Evolutionary conservation across 2,888 invertebrate genomes (phyloP).

Genomic region (Petrolisthes manimaculis): DNA sequence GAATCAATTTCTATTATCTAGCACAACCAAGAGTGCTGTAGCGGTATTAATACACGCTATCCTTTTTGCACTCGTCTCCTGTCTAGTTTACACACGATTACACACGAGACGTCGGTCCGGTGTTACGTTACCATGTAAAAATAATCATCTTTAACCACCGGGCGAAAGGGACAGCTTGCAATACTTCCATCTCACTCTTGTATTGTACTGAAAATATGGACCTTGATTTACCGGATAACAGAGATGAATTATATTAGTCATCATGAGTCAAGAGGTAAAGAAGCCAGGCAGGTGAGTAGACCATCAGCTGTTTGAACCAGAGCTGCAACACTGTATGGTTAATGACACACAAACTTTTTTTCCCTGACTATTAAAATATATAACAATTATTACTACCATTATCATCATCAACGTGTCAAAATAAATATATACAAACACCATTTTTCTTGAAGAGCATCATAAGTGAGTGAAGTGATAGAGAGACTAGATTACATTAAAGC

Average conservation of each 20-base stretch:
- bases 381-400: conserved; percentile 19
- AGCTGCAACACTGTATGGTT: not conserved
- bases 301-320: not conserved
- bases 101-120: no score
- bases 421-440: conserved; percentile 45
- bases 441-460: not conserved
- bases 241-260: no score
- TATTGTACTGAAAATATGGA: not conserved
- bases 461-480: conserved; percentile 14
- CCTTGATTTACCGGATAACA: not conserved
- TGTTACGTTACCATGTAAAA: no score
- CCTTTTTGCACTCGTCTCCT: no score
- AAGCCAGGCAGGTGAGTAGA: not conserved
- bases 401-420: conserved; percentile 19
- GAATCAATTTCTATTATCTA: no score
- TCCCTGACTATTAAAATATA: conserved; percentile 30
- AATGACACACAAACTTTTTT: not conserved
- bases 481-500: conserved; percentile 52
- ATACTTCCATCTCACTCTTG: no score
- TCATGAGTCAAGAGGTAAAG: no score
- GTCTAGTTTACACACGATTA: no score
- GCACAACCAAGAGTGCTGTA: no score
- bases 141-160: no score
- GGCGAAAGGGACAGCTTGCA: no score
- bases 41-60: no score